Percentiles rank a stretch among this genome's conserved stretches.
Conservation (phyloP, 2,797 vertebrate genomes). For the Phataginus tricuspis region DNA sequence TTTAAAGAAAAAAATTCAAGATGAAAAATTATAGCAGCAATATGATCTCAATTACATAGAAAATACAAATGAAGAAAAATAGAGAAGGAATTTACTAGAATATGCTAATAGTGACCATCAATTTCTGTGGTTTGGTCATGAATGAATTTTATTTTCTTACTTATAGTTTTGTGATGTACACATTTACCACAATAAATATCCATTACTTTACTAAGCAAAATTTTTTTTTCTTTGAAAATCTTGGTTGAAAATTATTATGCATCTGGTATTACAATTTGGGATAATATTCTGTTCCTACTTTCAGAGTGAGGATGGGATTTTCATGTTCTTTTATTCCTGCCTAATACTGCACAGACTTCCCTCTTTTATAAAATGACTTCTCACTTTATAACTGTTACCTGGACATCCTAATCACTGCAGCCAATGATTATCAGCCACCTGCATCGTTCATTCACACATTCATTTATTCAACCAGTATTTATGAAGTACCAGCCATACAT, state of each 20-base stretch:
- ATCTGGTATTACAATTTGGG: background rate
- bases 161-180: background rate
- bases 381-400: background rate
- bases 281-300: background rate
- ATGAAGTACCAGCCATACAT: background rate
- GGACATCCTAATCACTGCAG: background rate
- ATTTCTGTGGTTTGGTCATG: slow-evolving; percentile 4
- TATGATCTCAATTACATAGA: background rate
- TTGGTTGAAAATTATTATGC: slow-evolving; percentile 13
- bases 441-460: background rate
- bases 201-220: background rate
- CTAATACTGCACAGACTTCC: background rate
- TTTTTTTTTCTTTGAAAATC: background rate
- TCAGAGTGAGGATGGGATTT: background rate
- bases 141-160: slow-evolving; percentile 24
- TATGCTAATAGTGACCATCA: background rate
- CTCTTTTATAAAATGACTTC: background rate
- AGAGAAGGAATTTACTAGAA: background rate
- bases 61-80: slow-evolving; percentile 38
- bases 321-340: background rate
- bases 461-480: background rate
- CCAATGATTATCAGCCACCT: background rate
- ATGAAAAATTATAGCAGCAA: background rate
- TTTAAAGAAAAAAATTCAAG: background rate
- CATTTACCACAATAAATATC: background rate